Percentiles rank a stretch among this genome's conserved stretches.
These are phyloP conservation scores for Daubentonia madagascariensis DNA, from an alignment of 2,113 vertebrate species.

Conservation along the genomic window DNA sequence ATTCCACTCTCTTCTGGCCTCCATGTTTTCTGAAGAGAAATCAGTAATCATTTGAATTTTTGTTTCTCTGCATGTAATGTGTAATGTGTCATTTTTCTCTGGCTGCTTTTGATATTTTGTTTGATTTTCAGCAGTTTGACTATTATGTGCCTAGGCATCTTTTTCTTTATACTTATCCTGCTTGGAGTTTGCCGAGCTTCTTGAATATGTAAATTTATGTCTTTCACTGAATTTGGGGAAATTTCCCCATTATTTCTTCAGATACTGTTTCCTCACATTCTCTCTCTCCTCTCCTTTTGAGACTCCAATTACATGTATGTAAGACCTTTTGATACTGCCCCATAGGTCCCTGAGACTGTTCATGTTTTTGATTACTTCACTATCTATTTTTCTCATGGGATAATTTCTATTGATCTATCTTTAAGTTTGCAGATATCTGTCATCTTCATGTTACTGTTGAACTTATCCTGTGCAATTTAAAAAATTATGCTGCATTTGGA, in stretches of 20 bases:
- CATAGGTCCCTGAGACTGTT: not conserved
- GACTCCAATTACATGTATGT: not conserved
- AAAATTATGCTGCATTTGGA: not conserved
- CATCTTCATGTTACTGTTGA: not conserved
- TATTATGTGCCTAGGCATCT: not conserved
- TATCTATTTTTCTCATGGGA: not conserved
- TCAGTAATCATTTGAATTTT: not conserved
- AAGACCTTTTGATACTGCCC: constrained; percentile 5
- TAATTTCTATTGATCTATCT: not conserved
- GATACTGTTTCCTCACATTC: not conserved
- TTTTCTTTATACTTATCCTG: not conserved
- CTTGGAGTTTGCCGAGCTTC: not conserved
- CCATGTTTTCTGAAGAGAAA: constrained; percentile 9
- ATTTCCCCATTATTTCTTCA: not conserved
- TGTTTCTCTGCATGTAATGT: not conserved
- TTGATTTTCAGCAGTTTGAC: not conserved
- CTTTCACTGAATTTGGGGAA: not conserved
- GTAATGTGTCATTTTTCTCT: not conserved
- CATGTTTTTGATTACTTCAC: not conserved
- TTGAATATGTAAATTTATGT: not conserved
- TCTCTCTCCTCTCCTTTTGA: not conserved
- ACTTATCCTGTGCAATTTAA: not conserved
- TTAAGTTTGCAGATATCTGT: not conserved
- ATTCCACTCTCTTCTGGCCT: not conserved
- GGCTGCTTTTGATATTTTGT: not conserved